Percentiles rank a stretch among this genome's conserved stretches.
phyloP scores from a whole-genome alignment of 2,113 vertebrate genomes.

The Platycercus adscitus region DNA sequence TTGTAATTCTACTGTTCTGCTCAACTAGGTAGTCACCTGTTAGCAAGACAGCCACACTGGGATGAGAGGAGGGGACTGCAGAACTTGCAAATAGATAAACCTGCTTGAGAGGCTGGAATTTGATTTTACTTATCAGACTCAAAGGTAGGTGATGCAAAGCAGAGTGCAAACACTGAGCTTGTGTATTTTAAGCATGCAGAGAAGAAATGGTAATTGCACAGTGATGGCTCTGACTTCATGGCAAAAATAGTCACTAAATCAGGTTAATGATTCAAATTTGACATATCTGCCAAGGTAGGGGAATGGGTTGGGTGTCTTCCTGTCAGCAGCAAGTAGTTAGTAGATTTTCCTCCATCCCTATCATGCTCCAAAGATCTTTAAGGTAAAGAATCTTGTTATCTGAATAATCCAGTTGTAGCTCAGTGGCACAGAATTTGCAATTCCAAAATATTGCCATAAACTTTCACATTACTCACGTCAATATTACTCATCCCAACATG shows the following conservation, averaged over 20 bases:
- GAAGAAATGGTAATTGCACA: background rate
- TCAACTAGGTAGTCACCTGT: background rate
- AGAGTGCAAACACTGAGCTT: background rate
- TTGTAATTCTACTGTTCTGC: background rate
- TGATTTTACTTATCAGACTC: constrained; percentile 49
- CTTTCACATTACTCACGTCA: background rate
- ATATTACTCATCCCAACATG: background rate
- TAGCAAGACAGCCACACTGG: background rate
- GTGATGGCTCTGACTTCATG: background rate
- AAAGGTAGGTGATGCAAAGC: background rate
- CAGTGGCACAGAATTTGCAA: constrained; percentile 4
- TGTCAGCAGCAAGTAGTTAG: background rate
- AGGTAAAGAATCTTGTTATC: background rate
- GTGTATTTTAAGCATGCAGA: background rate
- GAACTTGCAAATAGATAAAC: background rate
- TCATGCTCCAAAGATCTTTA: constrained; percentile 24
- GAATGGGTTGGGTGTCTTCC: background rate
- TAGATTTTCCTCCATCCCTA: background rate
- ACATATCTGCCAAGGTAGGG: background rate
- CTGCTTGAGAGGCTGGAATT: background rate
- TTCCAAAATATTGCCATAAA: background rate
- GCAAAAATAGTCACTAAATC: constrained; percentile 30
- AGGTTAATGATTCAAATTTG: constrained; percentile 15
- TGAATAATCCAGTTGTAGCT: background rate
- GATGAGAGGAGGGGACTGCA: background rate